Percentiles rank a stretch among this genome's conserved stretches.
phyloP scores from a whole-genome alignment of 2,113 vertebrate genomes.

The Pelodiscus sinensis region DNA sequence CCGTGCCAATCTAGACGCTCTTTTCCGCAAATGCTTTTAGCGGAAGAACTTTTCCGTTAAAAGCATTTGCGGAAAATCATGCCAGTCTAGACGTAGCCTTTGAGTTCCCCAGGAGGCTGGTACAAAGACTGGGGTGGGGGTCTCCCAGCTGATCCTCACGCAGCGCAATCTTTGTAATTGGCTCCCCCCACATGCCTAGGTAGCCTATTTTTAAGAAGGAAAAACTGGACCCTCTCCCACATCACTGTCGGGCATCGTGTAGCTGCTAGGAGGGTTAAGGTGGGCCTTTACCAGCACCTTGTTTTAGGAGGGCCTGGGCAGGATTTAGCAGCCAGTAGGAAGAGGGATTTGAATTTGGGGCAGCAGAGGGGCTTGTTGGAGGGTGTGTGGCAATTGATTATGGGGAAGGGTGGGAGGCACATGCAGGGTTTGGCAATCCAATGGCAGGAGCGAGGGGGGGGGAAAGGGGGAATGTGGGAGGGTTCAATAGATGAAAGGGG shows the following conservation, averaged over 20 bases:
- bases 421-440: neutral
- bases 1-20: too few species aligned
- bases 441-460: too few species aligned
- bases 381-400: neutral
- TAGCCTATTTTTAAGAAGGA: neutral
- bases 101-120: too few species aligned
- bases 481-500: neutral
- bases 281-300: neutral
- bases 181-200: neutral
- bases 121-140: too few species aligned
- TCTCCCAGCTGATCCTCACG: too few species aligned
- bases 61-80: too few species aligned
- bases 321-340: neutral
- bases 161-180: neutral
- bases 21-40: too few species aligned
- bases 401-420: neutral
- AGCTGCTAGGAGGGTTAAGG: neutral
- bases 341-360: neutral
- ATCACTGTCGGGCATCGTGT: neutral
- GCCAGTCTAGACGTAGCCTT: too few species aligned
- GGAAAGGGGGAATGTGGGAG: neutral
- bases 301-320: neutral
- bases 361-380: too few species aligned
- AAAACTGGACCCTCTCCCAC: neutral
- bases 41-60: too few species aligned